These are phyloP conservation scores for Liparis tanakae DNA, from an alignment of 2,797 vertebrate species.

Conservation along the genomic window DNA sequence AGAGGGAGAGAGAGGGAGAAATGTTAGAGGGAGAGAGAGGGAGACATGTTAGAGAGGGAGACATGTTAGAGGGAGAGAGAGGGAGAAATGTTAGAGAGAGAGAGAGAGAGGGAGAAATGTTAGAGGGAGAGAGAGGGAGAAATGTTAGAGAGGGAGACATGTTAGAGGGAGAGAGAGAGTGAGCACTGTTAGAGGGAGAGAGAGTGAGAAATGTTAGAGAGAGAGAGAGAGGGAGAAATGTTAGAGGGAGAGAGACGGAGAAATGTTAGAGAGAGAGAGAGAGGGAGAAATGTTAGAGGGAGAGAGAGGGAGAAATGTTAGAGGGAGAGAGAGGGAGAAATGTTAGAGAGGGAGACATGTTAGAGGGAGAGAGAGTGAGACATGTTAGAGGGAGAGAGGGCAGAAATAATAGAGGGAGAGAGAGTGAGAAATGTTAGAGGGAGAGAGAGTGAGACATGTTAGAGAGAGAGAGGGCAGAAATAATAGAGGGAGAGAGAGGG, in stretches of 20 bases:
- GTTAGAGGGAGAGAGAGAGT: neutral
- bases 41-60: neutral
- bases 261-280: neutral
- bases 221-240: neutral
- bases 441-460: neutral
- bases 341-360: too few species aligned
- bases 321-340: neutral
- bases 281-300: neutral
- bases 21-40: neutral
- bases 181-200: neutral
- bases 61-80: neutral
- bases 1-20: slow-evolving; percentile 1
- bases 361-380: neutral
- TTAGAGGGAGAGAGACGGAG: neutral
- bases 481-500: neutral
- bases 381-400: neutral
- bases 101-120: neutral
- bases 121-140: neutral
- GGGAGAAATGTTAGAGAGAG: neutral
- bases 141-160: neutral
- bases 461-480: neutral
- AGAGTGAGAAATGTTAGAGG: neutral
- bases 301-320: neutral
- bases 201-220: too few species aligned
- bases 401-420: neutral